Percentiles rank a stretch among this genome's conserved stretches.
Evolutionary conservation across 2,797 vertebrate genomes (phyloP).

Genomic region (Siniperca obscura): DNA sequence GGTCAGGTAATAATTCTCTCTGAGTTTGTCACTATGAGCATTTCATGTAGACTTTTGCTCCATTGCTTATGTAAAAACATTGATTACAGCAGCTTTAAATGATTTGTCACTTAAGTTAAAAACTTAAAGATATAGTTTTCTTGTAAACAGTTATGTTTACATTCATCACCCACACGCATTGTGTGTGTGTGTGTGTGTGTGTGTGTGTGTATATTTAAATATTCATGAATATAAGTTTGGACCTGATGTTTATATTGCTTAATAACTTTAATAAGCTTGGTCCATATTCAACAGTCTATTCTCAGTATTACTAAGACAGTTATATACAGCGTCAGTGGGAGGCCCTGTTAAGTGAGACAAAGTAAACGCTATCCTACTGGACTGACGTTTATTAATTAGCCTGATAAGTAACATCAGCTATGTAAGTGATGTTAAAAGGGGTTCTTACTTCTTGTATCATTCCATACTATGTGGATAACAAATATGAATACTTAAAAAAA

Average conservation of each 20-base stretch:
- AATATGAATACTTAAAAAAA: constrained; percentile 5
- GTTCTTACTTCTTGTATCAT: neutral
- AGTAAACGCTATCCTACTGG: neutral
- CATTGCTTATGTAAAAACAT: neutral
- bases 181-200: neutral
- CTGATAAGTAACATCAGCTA: neutral
- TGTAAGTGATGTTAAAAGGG: neutral
- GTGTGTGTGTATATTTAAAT: neutral
- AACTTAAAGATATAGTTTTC: neutral
- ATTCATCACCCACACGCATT: neutral
- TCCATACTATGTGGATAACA: neutral
- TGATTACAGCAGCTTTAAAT: neutral
- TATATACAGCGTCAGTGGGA: neutral
- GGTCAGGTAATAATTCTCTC: neutral
- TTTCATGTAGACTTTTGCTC: neutral
- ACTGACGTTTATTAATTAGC: neutral
- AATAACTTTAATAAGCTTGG: neutral
- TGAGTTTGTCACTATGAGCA: neutral
- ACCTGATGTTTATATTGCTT: neutral
- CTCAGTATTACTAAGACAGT: neutral
- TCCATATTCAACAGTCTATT: neutral
- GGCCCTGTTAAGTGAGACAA: neutral
- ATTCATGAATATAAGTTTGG: neutral
- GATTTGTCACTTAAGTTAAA: neutral
- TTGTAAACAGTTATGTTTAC: neutral